Base-by-base conservation (phyloP, 2,113 vertebrate species). In the Dunckerocampus dactyliophorus region DNA sequence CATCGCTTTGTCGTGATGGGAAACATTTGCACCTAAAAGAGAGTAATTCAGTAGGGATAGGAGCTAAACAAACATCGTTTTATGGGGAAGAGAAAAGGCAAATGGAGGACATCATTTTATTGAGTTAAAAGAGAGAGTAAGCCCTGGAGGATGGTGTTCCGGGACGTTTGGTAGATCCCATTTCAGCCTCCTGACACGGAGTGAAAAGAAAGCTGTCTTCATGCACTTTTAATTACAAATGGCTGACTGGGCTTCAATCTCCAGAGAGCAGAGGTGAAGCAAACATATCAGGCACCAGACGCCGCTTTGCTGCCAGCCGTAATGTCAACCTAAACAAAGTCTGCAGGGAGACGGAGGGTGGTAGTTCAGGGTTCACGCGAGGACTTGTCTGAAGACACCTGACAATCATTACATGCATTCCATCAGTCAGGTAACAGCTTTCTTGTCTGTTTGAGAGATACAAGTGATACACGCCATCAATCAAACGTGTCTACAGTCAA, bases 221-320 rank as follows among this genome's bases (percentile, higher is more conserved):
- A 75, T 71, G 76, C 49, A 22, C 74, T 74, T 82, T 82, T 81
- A 88, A 88, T 87, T 86, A 82, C 75, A 81, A 75, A 68, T 42
- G 69, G 58, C 72, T 75, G 85, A 69, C 64, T 61, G 24, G 73
- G 63, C 65, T 72, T 39, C 14, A 34, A 43, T 67, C 84, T 75
- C 75, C 65, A 21, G 80, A 66, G 84, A 75, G 49, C 63, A 68
- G 68, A 82, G 75, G 77, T 83, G 80, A 82, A 75, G 72, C 43
- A 28, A 59, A 51, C 62, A 64, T 55, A 12, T 81, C 79, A 55
- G 45, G 62, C 17, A 54, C 17, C 76, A 76, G 73, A 74, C 76
- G 76, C 69, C 75, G 63, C 21, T 73, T 56, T 15, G 24, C 70
- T 73, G 66, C 50, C 67, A 72, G 79, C 67, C 77, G n/a, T 73